Evolutionary conservation across 1,140 invertebrate species (phyloP), one percentile per base, ranked within the genome.

Genomic region (Heliconius hermathena): DNA sequence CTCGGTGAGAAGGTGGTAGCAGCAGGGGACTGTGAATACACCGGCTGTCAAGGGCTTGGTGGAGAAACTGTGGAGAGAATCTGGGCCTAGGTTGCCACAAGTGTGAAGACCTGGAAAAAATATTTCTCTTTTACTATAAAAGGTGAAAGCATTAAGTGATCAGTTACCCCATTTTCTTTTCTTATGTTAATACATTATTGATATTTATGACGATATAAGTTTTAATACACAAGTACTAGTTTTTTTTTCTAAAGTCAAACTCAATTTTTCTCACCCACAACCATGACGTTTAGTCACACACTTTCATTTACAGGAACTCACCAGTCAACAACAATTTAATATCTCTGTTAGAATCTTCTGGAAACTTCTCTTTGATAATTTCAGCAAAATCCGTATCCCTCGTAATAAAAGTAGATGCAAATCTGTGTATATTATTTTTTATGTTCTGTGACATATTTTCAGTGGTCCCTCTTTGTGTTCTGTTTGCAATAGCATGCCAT

Each of bases 21-120:
- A 99, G 89, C 98, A 99, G 1, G 97, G 97, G 52, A 99, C 97
- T 85, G 97, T 97, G 75, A 97, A 97, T 0, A 98, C 86, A 1
- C 95, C 95, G 26, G 80, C 93, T 95, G 8, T 97, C 95, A 29
- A 95, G 87, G 93, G 78, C 84, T 96, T 96, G 20, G 94, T 85
- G 33, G 95, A 87, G 89, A 98, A 99, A 20, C 98, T 95, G 85
- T 96, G 95, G 1, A 99, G 93, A 79, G 97, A 96, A 8, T 96
- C 96, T 8, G 97, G 94, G 1, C 97, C 96, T 5, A 99, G 94
- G 91, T 98, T 96, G 1, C 98, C 98, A 95, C 98, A 99, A 0
- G 98, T 98, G 90, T 99, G 98, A 11, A 99, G 94, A 6, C 98
- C 98, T 84, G 96, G 2, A 46, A 16, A 3, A 16, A 16, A 46